Percentiles rank a stretch among this genome's conserved stretches.
Evolutionary conservation across 2,888 invertebrate species (phyloP).

Genomic region (Teleogryllus oceanicus): DNA sequence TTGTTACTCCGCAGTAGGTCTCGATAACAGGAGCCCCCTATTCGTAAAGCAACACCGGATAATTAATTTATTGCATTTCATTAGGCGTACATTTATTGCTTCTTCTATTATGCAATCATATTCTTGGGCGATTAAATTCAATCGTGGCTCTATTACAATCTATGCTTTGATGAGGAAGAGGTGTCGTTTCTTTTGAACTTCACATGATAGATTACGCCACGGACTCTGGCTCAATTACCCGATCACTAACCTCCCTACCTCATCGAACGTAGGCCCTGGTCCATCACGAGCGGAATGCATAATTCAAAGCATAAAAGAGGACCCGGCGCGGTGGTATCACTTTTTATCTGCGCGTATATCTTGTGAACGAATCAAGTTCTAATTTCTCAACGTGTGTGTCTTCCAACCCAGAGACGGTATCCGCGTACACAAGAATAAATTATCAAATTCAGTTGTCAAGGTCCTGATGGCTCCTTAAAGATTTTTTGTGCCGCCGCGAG

Average conservation of each 20-base stretch:
- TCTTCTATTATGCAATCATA: too few species aligned
- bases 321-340: background rate
- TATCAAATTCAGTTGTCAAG: background rate
- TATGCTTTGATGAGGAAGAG: background rate
- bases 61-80: too few species aligned
- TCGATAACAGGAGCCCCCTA: too few species aligned
- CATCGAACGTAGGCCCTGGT: background rate
- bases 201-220: background rate
- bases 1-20: too few species aligned
- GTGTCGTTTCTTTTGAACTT: conserved; percentile 1
- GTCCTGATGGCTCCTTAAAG: background rate
- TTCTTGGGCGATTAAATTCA: too few species aligned
- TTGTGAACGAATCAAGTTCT: background rate
- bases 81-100: too few species aligned
- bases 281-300: conserved; percentile 9
- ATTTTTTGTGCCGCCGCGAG: background rate
- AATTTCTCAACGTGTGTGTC: conserved; percentile 3
- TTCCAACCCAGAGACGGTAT: background rate
- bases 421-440: background rate
- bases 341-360: conserved; percentile 2
- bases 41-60: too few species aligned
- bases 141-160: too few species aligned
- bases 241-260: conserved; percentile 6
- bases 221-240: background rate
- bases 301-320: background rate